A percentile compares a stretch with the other conserved stretches of the same genome.
These are phyloP conservation scores for Muscidifurax raptorellus DNA, from an alignment of 1,140 invertebrate species.

Conservation along the genomic window DNA sequence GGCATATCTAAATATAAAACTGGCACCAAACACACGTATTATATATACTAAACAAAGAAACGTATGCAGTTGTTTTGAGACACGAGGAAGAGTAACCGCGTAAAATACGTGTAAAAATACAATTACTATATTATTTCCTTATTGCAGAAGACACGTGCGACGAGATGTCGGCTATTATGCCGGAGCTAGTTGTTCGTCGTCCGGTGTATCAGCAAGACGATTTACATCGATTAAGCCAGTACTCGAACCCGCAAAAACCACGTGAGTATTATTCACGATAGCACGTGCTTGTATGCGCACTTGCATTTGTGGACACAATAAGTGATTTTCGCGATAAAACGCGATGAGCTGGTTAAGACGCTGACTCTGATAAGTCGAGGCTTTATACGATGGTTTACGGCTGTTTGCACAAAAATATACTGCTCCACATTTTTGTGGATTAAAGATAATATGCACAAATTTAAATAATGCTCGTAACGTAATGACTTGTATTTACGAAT, in stretches of 20 bases:
- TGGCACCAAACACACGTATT: not conserved
- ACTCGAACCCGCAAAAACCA: conserved; percentile 59
- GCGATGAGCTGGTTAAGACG: not conserved
- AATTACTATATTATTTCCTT: not conserved
- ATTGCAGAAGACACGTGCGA: conserved; percentile 59
- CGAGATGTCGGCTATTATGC: conserved; percentile 73
- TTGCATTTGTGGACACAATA: not conserved
- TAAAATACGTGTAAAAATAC: conserved; percentile 5
- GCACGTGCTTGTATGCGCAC: not conserved
- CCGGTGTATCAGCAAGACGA: conserved; percentile 76
- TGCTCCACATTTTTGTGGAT: too few relatives aligned
- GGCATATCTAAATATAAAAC: not conserved
- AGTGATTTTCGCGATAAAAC: not conserved
- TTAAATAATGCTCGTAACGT: too few relatives aligned
- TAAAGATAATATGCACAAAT: too few relatives aligned
- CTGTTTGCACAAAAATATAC: too few relatives aligned
- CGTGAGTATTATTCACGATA: conserved; percentile 59
- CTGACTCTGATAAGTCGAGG: too few relatives aligned
- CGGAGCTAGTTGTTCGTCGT: conserved; percentile 74
- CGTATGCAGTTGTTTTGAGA: not conserved
- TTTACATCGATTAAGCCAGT: conserved; percentile 70
- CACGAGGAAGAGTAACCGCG: not conserved
- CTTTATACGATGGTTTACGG: too few relatives aligned
- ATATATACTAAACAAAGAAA: not conserved
- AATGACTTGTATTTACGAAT: too few relatives aligned